These are phyloP conservation scores for Lasiommata megera DNA, from an alignment of 2,888 invertebrate species.

Conservation along the genomic window DNA sequence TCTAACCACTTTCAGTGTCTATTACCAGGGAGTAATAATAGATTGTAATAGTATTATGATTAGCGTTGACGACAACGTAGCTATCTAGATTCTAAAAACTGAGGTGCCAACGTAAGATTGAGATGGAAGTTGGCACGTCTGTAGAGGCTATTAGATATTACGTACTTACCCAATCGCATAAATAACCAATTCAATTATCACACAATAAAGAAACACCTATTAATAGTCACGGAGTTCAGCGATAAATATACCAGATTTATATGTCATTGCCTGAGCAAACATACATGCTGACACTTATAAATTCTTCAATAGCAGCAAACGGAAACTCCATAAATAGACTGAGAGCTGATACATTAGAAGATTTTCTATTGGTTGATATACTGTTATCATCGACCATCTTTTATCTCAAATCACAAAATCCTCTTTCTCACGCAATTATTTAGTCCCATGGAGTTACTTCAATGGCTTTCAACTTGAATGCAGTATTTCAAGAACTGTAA, in stretches of 20 bases:
- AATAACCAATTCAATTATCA: constrained; percentile 25
- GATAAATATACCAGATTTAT: constrained; percentile 21
- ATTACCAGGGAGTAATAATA: too few species aligned
- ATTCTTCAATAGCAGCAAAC: constrained; percentile 12
- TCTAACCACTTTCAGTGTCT: too few species aligned
- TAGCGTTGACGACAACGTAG: too few species aligned
- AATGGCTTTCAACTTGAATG: too few species aligned
- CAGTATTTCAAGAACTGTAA: too few species aligned
- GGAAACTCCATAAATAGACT: background rate
- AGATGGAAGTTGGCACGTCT: background rate
- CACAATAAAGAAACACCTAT: constrained; percentile 21
- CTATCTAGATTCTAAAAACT: too few species aligned
- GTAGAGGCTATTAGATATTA: background rate
- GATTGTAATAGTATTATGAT: too few species aligned
- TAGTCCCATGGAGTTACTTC: background rate
- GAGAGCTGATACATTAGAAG: background rate
- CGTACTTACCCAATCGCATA: constrained; percentile 11
- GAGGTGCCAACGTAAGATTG: background rate
- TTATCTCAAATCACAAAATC: background rate
- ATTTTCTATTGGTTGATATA: background rate
- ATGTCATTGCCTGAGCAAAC: constrained; percentile 9
- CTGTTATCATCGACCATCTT: background rate
- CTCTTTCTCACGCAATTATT: background rate
- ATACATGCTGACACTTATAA: constrained; percentile 12
- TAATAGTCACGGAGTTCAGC: constrained; percentile 16